Base-by-base conservation (phyloP, 2,113 vertebrate genomes). In the Microcebus ravelobensis region DNA sequence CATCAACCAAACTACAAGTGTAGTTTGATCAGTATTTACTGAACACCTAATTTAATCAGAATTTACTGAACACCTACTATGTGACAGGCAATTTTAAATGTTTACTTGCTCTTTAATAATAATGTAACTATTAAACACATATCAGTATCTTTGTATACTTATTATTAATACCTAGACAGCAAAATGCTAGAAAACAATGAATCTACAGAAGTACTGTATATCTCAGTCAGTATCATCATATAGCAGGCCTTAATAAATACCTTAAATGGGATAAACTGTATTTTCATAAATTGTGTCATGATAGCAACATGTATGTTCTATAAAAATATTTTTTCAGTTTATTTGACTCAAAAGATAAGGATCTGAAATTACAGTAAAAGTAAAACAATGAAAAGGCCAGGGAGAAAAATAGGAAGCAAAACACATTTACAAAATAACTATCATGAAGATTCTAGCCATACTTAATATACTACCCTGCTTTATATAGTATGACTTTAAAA, bases 291-390 rank as follows among this genome's bases (percentile, higher is more conserved):
- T 71, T 89, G 13, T 77, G 67, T 86, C 59, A 93, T n/a, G 10
- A 59, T 36, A 86, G 48, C 45, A 95, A 80, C 67, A 82, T 59
- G 36, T 76, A 48, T 55, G 34, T 36, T 84, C 39, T 50, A 31
- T 11, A 52, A 71, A 73, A 65, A 61, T 63, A 65, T 77, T 86
- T 95, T 88, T 85, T 84, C 39, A 81, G 45, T 42, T 93, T 93
- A 94, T 34, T 83, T 87, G 34, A 93, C 39, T 74, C 73, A 87
- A 45, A 90, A 87, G 31, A 87, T 59, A 90, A 91, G 67, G 76
- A 96, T 79, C 42, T 91, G 86, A 96, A 97, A 95, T 94, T 94
- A 90, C 8, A 89, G 80, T 79, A 97, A 94, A 81, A 94, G 83
- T 82, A 70, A 94, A 95, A 86, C 25, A 95, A 82, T 90, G 80